A percentile compares a stretch with the other conserved stretches of the same genome.
Evolutionary conservation across 2,113 vertebrate genomes (phyloP).

Genomic region (Archilochus colubris): DNA sequence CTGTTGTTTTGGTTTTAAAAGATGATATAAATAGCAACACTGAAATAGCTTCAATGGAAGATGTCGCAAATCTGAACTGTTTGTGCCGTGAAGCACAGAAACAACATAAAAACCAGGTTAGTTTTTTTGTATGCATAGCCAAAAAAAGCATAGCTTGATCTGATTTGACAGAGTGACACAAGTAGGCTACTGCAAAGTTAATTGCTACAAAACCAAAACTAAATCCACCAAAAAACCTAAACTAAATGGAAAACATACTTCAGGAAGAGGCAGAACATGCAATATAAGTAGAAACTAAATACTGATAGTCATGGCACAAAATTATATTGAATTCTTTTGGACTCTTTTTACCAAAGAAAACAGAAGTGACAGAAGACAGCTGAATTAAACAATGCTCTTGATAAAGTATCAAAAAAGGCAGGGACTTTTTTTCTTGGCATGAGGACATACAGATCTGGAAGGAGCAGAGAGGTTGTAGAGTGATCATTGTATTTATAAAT

Average conservation of each 20-base stretch:
- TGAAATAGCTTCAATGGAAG: background rate
- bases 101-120: background rate
- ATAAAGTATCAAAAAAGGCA: background rate
- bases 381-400: background rate
- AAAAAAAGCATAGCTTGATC: background rate
- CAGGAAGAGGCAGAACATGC: background rate
- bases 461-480: background rate
- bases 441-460: background rate
- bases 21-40: background rate
- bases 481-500: background rate
- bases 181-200: conserved; percentile 15
- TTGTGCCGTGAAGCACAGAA: background rate
- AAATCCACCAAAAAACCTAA: background rate
- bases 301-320: background rate
- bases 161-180: conserved; percentile 13
- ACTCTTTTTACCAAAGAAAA: background rate
- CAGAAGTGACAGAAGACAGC: background rate
- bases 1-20: background rate
- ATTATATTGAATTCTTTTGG: background rate
- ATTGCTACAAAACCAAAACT: background rate
- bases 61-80: background rate
- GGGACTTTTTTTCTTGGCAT: background rate
- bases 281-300: background rate
- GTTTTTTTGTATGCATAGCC: background rate
- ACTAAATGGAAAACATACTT: background rate